phyloP scores from a whole-genome alignment of 2,797 vertebrate genomes.

The Sebastes umbrosus region DNA sequence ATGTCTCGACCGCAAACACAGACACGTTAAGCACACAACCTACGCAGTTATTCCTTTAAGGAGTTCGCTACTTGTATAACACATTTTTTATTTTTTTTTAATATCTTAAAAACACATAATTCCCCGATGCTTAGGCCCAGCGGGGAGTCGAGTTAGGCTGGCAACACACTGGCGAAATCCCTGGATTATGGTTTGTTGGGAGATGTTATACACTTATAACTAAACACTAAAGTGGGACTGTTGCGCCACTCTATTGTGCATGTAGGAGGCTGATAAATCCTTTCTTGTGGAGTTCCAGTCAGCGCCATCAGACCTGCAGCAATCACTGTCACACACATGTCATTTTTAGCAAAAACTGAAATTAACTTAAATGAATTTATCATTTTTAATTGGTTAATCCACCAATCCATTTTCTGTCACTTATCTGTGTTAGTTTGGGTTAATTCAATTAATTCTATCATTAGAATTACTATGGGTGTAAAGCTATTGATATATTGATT shows the following conservation, averaged over 20 bases:
- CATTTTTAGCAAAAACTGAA: neutral
- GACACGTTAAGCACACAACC: no score
- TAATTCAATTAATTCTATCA: neutral
- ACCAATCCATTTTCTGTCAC: neutral
- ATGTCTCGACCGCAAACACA: no score
- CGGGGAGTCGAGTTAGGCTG: no score
- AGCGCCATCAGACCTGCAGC: neutral
- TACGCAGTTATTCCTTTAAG: no score
- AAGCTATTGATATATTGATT: no score
- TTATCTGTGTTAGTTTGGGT: neutral
- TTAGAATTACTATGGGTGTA: neutral
- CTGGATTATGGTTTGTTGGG: no score
- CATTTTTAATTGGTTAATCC: neutral
- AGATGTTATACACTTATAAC: neutral
- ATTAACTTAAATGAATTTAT: neutral
- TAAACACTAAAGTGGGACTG: neutral
- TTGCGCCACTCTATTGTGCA: neutral
- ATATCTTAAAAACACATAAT: no score
- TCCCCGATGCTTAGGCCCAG: no score
- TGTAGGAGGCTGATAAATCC: neutral
- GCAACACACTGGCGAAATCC: no score
- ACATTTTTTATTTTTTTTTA: no score
- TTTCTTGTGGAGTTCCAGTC: neutral
- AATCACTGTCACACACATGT: neutral
- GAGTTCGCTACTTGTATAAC: no score